A percentile compares a stretch with the other conserved stretches of the same genome.
These are phyloP conservation scores for Pegoplata infirma DNA, from an alignment of 2,888 invertebrate species.

Conservation along the genomic window DNA sequence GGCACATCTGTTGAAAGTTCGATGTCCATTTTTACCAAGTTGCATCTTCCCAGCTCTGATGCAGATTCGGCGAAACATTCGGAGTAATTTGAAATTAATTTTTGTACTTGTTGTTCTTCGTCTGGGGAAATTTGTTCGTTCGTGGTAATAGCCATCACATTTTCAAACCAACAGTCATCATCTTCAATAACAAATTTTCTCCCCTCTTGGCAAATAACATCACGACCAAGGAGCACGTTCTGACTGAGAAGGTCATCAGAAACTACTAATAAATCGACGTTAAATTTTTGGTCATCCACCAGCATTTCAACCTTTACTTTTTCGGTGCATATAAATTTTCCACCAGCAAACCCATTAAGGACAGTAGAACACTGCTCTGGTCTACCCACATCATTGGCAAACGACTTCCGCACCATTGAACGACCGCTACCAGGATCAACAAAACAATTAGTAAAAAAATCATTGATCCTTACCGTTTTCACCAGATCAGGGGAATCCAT, in stretches of 20 bases:
- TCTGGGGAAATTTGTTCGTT: background rate
- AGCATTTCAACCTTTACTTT: slow-evolving; percentile 38
- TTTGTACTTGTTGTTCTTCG: background rate
- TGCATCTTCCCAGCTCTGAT: slow-evolving; percentile 4
- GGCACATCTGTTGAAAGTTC: slow-evolving; percentile 19
- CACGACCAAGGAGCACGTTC: slow-evolving; percentile 40
- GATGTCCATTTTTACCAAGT: too few species aligned
- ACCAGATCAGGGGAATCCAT: slow-evolving; percentile 25
- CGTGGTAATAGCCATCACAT: background rate
- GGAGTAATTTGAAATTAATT: background rate
- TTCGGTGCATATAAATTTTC: slow-evolving; percentile 27
- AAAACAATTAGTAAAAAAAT: slow-evolving; percentile 18
- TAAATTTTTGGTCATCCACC: slow-evolving; percentile 39
- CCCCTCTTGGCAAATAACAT: slow-evolving; percentile 42
- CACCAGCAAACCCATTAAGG: slow-evolving; percentile 41
- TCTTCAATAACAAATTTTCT: slow-evolving; percentile 45
- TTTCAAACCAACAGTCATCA: slow-evolving; percentile 35
- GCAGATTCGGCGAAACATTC: slow-evolving; percentile 23
- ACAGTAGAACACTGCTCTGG: background rate
- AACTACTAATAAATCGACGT: slow-evolving; percentile 40
- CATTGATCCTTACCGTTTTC: background rate
- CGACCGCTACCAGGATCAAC: slow-evolving; percentile 46
- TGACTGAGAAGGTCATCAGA: slow-evolving; percentile 38
- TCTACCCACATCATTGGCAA: slow-evolving; percentile 31
- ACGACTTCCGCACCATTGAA: slow-evolving; percentile 44